Evolutionary conservation across 1,140 invertebrate species (phyloP), one percentile per base, ranked within the genome.

Genomic region (Homarus americanus): DNA sequence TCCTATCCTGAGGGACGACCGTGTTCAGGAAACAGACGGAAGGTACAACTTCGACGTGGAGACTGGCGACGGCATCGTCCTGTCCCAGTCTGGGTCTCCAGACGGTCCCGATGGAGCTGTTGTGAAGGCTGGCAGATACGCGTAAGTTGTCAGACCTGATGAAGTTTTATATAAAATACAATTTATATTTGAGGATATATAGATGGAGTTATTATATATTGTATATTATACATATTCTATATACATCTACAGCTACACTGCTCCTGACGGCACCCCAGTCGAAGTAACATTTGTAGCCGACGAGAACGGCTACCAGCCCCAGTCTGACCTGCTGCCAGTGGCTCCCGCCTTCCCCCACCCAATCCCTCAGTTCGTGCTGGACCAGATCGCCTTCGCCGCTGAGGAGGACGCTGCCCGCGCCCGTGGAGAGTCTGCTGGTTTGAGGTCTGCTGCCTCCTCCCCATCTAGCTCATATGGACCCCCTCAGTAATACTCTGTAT

Each of bases 301-400:
- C 40, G 82, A 72, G 40, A 69, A 84, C 58, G 82, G 82, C 66
- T 84, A 32, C 63, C 82, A 84, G 66, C 63, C 82, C 36, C 34
- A 84, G 66, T 84, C 82, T 69, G 66, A 84, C 82, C 36, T 84
- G 63, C 82, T 84, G 40, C 82, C 82, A 41, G 82, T 84, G 63
- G 82, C 80, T 38, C 80, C 80, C 58, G 80, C 53, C 32, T 83
- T 83, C 80, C 80, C 80, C 80, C 80, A 83, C 63, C 80, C 80
- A 44, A 83, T 83, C 80, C 58, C 80, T 10, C 53, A 83, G 34
- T 83, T 83, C 53, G 80, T 83, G 58, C 80, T 83, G 80, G 80
- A 83, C 53, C 80, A 83, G 80, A 69, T 83, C 53, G 82, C 91
- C 63, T 76, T 76, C 36, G 91, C 91, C 24, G 85, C 88, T 83